Base-by-base conservation (phyloP, 2,113 vertebrate species). In the Bubo bubo region DNA sequence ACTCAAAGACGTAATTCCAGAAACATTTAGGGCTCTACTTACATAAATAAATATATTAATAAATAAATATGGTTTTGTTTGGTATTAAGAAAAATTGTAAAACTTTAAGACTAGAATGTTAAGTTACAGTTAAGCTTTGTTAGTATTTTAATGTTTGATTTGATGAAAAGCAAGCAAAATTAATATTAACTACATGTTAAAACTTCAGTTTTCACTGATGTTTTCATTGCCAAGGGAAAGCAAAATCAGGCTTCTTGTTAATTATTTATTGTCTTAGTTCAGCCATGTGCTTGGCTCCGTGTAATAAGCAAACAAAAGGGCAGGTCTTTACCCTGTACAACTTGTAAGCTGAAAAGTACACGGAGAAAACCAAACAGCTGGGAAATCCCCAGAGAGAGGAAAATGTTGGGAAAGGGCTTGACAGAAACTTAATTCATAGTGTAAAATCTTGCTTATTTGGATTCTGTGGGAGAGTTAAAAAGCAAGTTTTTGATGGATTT, bases 351-450 rank as follows among this genome's bases (percentile, higher is more conserved):
- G 79, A 74, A 89, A 79, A 77, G 34, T 63, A 81, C 34, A 22
- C 2, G 18, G 35, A 84, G 88, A 89, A 95, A 86, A 95, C 28
- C 37, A 86, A 93, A 76, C 73, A 97, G 53, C 62, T 95, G 74
- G 45, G 32, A 79, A 76, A 30, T 79, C 58, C 27, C 53, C 20
- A 62, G 41, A 75, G 86, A 64, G 16, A 64, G 28, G 49, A 81
- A 79, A 70, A 73, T 79, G 18, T 64, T 90, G 79, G 62, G 70
- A 85, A 95, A 91, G 49, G 28, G 5, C 74, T 95, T 79, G 27
- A 60, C 58, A 87, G 80, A 82, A 92, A 47, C 12, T 35, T 80
- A 73, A 92, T 85, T 91, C 17, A 32, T 94, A n/a, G 19, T 64
- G 32, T 87, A 76, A 89, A 90, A 53, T 56, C 82, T 79, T 68